phyloP scores from a whole-genome alignment of 2,888 invertebrate species.

The Agrilus cyanescens region DNA sequence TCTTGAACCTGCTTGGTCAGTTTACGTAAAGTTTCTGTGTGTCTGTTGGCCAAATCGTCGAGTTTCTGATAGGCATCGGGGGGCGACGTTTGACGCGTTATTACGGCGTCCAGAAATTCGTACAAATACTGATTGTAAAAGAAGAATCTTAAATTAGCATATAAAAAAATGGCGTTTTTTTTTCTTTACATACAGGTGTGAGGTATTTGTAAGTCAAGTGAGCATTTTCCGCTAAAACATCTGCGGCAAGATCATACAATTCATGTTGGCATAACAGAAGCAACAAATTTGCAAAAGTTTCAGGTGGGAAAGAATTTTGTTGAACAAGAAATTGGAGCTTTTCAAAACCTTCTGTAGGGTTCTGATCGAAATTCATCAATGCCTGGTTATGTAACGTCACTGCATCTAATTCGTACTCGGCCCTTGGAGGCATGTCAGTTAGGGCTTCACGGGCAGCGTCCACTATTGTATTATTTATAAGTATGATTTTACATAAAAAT shows the following conservation, averaged over 20 bases:
- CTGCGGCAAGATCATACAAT: slow-evolving; percentile 94
- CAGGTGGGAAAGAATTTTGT: slow-evolving; percentile 93
- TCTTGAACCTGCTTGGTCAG: slow-evolving; percentile 91
- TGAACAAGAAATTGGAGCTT: slow-evolving; percentile 87
- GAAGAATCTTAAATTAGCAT: background rate
- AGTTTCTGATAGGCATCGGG: slow-evolving; percentile 93
- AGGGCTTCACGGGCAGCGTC: slow-evolving; percentile 80
- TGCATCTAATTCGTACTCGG: slow-evolving; percentile 94
- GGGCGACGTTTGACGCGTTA: slow-evolving; percentile 92
- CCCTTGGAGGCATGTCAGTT: slow-evolving; percentile 82
- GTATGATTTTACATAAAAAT: too few species aligned
- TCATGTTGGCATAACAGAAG: slow-evolving; percentile 94
- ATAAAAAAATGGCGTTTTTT: background rate
- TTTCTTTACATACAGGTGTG: slow-evolving; percentile 53
- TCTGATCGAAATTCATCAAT: slow-evolving; percentile 68
- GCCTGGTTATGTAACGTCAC: slow-evolving; percentile 97
- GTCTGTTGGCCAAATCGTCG: slow-evolving; percentile 84
- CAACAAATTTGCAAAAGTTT: slow-evolving; percentile 92
- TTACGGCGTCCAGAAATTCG: slow-evolving; percentile 91
- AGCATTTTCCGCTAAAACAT: slow-evolving; percentile 93
- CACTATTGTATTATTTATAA: slow-evolving; percentile 43
- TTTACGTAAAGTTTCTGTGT: slow-evolving; percentile 81
- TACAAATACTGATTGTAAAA: slow-evolving; percentile 76
- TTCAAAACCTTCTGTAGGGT: slow-evolving; percentile 88
- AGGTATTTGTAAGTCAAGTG: slow-evolving; percentile 92